Base-by-base conservation (phyloP, 2,797 vertebrate species). In the Pseudomugil tenellus region DNA sequence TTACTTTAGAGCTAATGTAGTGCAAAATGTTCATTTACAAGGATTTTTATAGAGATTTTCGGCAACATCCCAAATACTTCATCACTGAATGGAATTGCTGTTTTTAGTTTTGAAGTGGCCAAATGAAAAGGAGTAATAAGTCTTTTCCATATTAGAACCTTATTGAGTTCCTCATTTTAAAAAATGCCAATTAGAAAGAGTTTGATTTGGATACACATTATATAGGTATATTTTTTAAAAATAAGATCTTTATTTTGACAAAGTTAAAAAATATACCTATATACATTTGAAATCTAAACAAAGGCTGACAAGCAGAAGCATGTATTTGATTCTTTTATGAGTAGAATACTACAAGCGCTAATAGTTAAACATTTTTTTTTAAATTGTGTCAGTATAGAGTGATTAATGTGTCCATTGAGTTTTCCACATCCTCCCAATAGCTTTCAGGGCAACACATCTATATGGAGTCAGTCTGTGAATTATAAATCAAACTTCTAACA, bases 401-500 rank as follows among this genome's bases (percentile, higher is more conserved):
- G 92, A 94, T 91, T 72, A 88, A 93, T 90, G 91, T 60, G 66
- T 59, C 56, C 80, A 76, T 66, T 58, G 87, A 87, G 72, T 80
- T 72, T 72, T 86, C 87, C 84, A 85, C 90, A 92, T 93, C 87
- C 83, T 87, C 85, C 69, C 54, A 75, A 82, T 74, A 76, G 84
- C 87, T 91, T 87, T 80, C 82, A 58, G 39, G 62, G 83, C 72
- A 71, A 90, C 94, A 92, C 82, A 92, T 93, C 80, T 82, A 84
- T 70, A 49, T 14, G 31, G 77, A 74, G 84, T 87, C 89, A 89
- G 80, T 57, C 54, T 69, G 66, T 21, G 80, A 93, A 92, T 92
- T 91, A 90, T 93, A 94, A 93, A 94, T 93, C 90, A 92, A 84
- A 83, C 78, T 74, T 90, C 86, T 88, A 25, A 51, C 88, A 86